Evolutionary conservation across 2,113 vertebrate species (phyloP).

Genomic region (Grantiella picta): DNA sequence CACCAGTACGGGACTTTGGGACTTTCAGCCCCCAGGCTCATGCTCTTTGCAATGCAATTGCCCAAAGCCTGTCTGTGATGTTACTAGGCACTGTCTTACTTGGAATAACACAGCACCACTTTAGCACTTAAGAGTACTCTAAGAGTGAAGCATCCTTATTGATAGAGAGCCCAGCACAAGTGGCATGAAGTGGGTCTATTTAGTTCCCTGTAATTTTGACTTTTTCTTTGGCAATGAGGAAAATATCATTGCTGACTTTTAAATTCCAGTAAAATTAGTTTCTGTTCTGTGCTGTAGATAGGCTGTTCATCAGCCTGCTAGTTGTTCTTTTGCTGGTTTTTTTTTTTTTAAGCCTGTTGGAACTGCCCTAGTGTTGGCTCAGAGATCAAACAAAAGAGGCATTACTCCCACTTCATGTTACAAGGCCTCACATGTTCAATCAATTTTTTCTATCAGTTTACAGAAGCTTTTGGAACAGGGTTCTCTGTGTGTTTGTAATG

Average conservation of each 20-base stretch:
- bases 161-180: background rate
- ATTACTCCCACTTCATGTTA: background rate
- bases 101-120: background rate
- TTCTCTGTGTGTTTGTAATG: background rate
- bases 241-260: background rate
- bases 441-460: background rate
- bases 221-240: background rate
- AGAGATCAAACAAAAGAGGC: background rate
- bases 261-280: background rate
- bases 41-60: background rate
- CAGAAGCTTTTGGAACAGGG: background rate
- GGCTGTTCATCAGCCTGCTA: background rate
- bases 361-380: background rate
- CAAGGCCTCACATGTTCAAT: background rate
- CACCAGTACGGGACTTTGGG: background rate
- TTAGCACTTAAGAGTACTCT: background rate
- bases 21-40: background rate
- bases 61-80: background rate
- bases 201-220: background rate
- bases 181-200: background rate
- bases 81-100: background rate
- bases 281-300: background rate
- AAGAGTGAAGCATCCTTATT: background rate
- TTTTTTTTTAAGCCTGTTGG: background rate
- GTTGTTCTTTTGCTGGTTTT: background rate